Percentiles rank a stretch among this genome's conserved stretches.
Conservation (phyloP, 2,113 vertebrate species). For the Rhea americana region DNA sequence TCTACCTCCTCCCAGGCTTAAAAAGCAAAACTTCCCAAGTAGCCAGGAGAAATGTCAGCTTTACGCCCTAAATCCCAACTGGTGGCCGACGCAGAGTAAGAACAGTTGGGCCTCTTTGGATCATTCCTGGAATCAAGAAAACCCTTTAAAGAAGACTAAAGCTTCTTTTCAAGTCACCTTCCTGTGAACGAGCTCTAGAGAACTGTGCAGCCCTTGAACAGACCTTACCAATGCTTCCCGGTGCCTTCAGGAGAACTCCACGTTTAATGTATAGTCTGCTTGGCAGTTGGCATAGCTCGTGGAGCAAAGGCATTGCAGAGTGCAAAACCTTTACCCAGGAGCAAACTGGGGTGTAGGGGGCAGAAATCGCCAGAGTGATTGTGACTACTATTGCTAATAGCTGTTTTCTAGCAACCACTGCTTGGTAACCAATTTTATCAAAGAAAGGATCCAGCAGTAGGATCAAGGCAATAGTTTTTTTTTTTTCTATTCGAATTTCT, state of each 20-base stretch:
- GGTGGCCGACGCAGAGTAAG: neutral
- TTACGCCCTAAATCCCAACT: neutral
- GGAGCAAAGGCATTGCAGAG: neutral
- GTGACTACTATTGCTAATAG: neutral
- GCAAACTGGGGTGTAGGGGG: neutral
- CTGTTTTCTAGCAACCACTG: constrained; percentile 10
- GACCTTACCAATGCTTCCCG: neutral
- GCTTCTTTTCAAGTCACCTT: neutral
- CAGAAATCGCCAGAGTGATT: neutral
- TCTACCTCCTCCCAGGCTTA: too few relatives aligned
- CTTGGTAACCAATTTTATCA: neutral
- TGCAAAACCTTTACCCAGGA: neutral
- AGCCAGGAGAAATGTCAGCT: neutral
- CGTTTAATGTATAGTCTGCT: neutral
- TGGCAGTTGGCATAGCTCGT: neutral
- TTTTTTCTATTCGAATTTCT: constrained; percentile 1
- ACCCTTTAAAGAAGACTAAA: neutral
- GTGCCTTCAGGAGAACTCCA: neutral
- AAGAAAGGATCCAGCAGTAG: neutral
- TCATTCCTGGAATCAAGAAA: neutral
- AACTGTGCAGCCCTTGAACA: neutral
- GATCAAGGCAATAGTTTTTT: neutral
- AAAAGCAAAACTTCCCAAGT: neutral
- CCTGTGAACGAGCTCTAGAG: neutral
- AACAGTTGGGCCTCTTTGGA: neutral